Conservation (phyloP, 2,113 vertebrate genomes). For the Donacobius atricapilla region DNA sequence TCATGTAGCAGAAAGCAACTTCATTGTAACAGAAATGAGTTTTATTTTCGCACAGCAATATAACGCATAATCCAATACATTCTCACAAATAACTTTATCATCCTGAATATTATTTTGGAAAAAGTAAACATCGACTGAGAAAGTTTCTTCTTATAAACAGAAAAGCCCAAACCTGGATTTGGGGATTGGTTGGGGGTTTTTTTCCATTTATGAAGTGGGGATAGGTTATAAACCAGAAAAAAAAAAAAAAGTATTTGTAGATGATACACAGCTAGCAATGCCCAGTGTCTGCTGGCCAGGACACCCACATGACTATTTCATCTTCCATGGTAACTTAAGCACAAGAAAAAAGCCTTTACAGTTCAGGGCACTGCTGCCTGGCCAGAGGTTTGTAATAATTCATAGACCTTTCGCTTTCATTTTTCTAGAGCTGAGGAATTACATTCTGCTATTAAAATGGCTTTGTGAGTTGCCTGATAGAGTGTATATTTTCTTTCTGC, state of each 20-base stretch:
- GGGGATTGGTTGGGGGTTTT: not conserved
- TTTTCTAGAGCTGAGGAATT: constrained; percentile 81
- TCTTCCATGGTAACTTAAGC: constrained; percentile 95
- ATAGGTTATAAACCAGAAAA: constrained; percentile 81
- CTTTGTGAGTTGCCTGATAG: constrained; percentile 2
- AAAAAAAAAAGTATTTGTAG: constrained; percentile 72
- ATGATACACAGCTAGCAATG: constrained; percentile 77
- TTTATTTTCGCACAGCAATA: not conserved
- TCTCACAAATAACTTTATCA: not conserved
- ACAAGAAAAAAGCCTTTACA: constrained; percentile 84
- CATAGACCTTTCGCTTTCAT: constrained; percentile 82
- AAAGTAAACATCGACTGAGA: not conserved
- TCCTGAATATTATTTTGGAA: not conserved
- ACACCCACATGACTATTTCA: constrained; percentile 81
- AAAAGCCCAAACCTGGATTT: not conserved
- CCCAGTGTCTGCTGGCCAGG: constrained; percentile 68
- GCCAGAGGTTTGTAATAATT: constrained; percentile 84
- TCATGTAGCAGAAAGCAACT: not conserved
- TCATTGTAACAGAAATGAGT: not conserved
- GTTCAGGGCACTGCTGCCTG: constrained; percentile 72
- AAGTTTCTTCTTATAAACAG: not conserved
- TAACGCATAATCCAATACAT: not conserved
- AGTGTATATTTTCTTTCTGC: not conserved
- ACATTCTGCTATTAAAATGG: constrained; percentile 78
- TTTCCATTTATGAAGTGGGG: constrained; percentile 71